A percentile compares a stretch with the other conserved stretches of the same genome.
Conservation (phyloP, 2,113 vertebrate genomes). For the Herpetotheres cachinnans region DNA sequence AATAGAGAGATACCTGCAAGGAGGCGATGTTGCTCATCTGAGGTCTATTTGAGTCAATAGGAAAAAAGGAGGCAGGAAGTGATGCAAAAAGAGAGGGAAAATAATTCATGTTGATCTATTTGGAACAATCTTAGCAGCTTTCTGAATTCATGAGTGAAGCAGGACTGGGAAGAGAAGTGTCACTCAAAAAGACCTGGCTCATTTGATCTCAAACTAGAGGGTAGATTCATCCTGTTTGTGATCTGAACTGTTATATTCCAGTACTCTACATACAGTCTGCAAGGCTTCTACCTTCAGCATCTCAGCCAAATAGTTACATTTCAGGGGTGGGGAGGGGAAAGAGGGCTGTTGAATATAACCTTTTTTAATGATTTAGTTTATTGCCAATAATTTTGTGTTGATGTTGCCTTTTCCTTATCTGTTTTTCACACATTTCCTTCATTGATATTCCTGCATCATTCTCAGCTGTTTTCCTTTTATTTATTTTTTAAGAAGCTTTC, state of each 20-base stretch:
- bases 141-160: background rate
- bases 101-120: background rate
- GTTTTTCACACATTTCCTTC: conserved; percentile 40
- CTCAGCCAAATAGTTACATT: background rate
- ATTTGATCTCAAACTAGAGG: background rate
- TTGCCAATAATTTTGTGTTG: conserved; percentile 10
- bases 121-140: background rate
- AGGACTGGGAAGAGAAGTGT: background rate
- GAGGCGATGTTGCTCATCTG: background rate
- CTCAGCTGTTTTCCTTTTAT: background rate
- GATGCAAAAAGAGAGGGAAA: background rate
- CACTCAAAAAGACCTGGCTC: background rate
- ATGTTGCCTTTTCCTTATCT: conserved; percentile 32
- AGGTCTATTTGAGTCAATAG: background rate
- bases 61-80: background rate
- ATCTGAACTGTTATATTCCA: background rate
- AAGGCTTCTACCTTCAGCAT: background rate
- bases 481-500: conserved; percentile 1
- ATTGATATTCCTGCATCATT: conserved; percentile 24
- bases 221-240: background rate
- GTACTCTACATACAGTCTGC: background rate
- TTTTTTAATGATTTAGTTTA: conserved; percentile 7
- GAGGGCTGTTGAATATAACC: background rate
- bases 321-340: background rate
- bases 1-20: background rate